phyloP scores from a whole-genome alignment of 1,140 invertebrate species.

The Zaprionus lachaisei region DNA sequence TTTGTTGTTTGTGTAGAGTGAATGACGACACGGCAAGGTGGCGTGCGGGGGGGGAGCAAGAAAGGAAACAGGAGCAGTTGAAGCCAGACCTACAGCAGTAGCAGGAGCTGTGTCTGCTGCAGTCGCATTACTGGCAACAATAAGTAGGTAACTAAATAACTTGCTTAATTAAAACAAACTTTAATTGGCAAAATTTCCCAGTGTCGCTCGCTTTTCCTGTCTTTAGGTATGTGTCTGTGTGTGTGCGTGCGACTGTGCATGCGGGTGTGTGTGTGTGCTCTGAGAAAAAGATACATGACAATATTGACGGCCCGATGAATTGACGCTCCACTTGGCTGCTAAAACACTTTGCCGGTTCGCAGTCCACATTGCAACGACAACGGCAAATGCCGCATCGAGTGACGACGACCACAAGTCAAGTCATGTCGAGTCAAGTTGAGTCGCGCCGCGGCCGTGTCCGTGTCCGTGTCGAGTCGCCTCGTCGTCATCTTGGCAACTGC shows the following conservation, averaged over 20 bases:
- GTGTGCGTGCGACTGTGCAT: not conserved
- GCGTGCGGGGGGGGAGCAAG: not conserved
- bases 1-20: constrained; percentile 32
- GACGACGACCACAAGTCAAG: constrained; percentile 35
- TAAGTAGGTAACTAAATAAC: constrained; percentile 66
- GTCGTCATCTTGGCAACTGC: constrained; percentile 34
- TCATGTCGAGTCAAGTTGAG: constrained; percentile 28
- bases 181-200: constrained; percentile 71
- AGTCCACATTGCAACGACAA: constrained; percentile 33
- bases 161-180: constrained; percentile 80
- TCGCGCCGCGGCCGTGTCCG: not conserved
- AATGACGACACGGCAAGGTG: constrained; percentile 7
- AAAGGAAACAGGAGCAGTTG: not conserved
- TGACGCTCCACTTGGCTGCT: constrained; percentile 31
- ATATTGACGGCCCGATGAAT: constrained; percentile 44
- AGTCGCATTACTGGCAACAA: constrained; percentile 55
- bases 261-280: constrained; percentile 10
- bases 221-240: not conserved
- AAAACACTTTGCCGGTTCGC: constrained; percentile 45
- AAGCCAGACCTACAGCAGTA: not conserved
- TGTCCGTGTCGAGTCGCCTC: constrained; percentile 10
- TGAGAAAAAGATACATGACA: constrained; percentile 40
- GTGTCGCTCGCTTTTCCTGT: constrained; percentile 6
- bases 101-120: constrained; percentile 1
- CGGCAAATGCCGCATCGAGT: constrained; percentile 20